phyloP scores from a whole-genome alignment of 2,888 invertebrate genomes.

The Leptopilina drosophilae region DNA sequence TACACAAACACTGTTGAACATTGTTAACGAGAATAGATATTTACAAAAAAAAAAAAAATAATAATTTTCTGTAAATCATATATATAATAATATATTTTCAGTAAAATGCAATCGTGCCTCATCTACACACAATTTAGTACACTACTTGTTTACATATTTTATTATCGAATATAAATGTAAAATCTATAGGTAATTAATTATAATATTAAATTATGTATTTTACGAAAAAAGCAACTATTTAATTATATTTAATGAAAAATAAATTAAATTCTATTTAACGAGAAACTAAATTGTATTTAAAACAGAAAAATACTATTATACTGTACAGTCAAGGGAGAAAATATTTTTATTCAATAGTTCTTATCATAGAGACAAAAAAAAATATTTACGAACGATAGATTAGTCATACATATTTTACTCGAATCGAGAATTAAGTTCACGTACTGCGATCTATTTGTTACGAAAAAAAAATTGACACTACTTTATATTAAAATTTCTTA shows the following conservation, averaged over 20 bases:
- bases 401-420: not conserved
- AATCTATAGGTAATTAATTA: not conserved
- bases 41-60: too few species aligned
- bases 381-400: not conserved
- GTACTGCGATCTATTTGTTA: conserved; percentile 2
- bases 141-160: too few species aligned
- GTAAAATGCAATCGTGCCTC: too few species aligned
- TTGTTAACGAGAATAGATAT: too few species aligned
- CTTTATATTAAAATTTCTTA: conserved; percentile 11
- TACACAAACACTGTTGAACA: not conserved
- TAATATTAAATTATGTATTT: not conserved
- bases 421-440: conserved; percentile 25
- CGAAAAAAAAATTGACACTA: conserved; percentile 11
- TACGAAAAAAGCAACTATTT: too few species aligned
- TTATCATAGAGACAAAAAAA: not conserved
- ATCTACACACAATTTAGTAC: too few species aligned
- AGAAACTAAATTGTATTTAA: too few species aligned
- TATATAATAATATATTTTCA: too few species aligned
- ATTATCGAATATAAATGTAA: too few species aligned
- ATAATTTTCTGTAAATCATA: too few species aligned
- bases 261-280: too few species aligned
- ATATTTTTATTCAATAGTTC: not conserved
- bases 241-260: too few species aligned
- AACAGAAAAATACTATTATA: not conserved
- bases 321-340: not conserved